A percentile compares a stretch with the other conserved stretches of the same genome.
Conservation (phyloP, 2,113 vertebrate species). For the Pachycephala philippinensis region DNA sequence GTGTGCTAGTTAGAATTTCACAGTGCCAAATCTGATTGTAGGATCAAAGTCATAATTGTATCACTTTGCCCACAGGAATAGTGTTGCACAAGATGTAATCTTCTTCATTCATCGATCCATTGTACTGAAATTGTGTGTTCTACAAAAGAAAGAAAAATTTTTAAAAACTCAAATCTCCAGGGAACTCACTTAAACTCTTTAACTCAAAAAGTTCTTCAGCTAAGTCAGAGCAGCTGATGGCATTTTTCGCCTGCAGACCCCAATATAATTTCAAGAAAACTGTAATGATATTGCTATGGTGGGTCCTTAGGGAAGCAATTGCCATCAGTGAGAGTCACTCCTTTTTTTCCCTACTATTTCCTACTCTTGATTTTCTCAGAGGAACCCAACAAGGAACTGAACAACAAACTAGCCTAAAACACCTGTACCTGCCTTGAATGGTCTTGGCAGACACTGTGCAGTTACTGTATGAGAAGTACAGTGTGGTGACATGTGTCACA, state of each 20-base stretch:
- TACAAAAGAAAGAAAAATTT: neutral
- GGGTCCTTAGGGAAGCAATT: fast-evolving
- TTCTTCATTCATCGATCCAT: neutral
- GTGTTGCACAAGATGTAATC: neutral
- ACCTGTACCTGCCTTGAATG: neutral
- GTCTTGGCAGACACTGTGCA: neutral
- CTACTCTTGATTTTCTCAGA: neutral
- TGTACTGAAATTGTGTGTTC: neutral
- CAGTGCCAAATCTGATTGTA: slow-evolving; percentile 1
- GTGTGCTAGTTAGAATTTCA: neutral
- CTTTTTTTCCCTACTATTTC: neutral
- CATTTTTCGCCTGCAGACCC: neutral
- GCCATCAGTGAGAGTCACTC: fast-evolving
- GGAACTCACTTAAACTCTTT: neutral
- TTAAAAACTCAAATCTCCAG: neutral
- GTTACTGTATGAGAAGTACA: neutral
- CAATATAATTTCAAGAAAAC: neutral
- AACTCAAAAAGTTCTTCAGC: neutral
- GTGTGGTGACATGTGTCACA: fast-evolving
- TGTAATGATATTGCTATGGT: fast-evolving
- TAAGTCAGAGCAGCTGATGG: neutral
- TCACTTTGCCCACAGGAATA: neutral
- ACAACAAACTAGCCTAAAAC: neutral
- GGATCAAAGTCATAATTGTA: neutral
- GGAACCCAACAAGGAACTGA: neutral